A percentile compares a stretch with the other conserved stretches of the same genome.
Evolutionary conservation across 2,797 vertebrate genomes (phyloP).

Genomic region (Chanos chanos): DNA sequence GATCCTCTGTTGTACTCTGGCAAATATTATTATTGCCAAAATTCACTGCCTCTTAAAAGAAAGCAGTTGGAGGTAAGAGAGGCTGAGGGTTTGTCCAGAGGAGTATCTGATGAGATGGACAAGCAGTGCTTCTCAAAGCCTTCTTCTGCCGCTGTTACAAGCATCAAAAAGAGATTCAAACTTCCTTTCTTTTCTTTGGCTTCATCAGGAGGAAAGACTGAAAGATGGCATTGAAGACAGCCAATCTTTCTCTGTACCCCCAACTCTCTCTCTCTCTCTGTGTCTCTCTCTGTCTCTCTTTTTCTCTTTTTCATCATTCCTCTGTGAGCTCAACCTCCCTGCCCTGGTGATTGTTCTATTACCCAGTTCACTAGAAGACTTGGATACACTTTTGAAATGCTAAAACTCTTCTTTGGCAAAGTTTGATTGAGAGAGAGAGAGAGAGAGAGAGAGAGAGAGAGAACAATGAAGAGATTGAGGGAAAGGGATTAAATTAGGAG

Average conservation of each 20-base stretch:
- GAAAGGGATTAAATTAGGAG: slow-evolving; percentile 77
- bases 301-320: neutral
- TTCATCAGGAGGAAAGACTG: slow-evolving; percentile 48
- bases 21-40: no score
- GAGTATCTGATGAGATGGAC: slow-evolving; percentile 59
- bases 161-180: slow-evolving; percentile 68
- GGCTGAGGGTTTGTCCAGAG: neutral
- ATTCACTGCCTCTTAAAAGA: no score
- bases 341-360: slow-evolving; percentile 69
- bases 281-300: slow-evolving; percentile 21
- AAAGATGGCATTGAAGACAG: slow-evolving; percentile 69
- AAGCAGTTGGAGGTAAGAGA: no score
- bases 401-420: slow-evolving; percentile 64
- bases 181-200: slow-evolving; percentile 66
- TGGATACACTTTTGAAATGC: slow-evolving; percentile 76
- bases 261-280: slow-evolving; percentile 38
- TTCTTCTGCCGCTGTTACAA: slow-evolving; percentile 53
- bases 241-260: slow-evolving; percentile 58
- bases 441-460: slow-evolving; percentile 61
- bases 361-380: slow-evolving; percentile 57
- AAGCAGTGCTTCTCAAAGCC: slow-evolving; percentile 54
- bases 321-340: slow-evolving; percentile 58
- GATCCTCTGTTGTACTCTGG: no score
- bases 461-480: slow-evolving; percentile 58
- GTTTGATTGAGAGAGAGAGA: slow-evolving; percentile 58